These are phyloP conservation scores for Caenorhabditis afra DNA, from an alignment of 2,888 invertebrate species.

Conservation along the genomic window DNA sequence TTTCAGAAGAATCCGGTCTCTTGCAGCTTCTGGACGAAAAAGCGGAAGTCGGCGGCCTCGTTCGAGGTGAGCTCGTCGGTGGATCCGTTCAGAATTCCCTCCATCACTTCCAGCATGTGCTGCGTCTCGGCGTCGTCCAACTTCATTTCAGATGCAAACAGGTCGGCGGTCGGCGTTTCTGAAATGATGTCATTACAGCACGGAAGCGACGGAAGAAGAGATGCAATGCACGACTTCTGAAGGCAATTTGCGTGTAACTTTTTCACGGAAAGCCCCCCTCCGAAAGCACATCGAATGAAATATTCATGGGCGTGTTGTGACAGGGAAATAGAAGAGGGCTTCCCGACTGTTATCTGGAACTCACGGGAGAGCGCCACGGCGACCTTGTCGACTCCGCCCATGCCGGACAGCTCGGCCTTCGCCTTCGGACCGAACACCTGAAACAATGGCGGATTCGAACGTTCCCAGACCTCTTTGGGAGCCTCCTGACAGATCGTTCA, in stretches of 20 bases:
- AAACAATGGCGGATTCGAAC: conserved; percentile 83
- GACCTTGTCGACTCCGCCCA: conserved; percentile 95
- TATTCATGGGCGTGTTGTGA: conserved; percentile 28
- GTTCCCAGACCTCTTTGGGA: not conserved
- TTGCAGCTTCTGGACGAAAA: conserved; percentile 79
- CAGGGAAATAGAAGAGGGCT: conserved; percentile 2
- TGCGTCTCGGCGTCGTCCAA: conserved; percentile 70
- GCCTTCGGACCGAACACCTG: conserved; percentile 93
- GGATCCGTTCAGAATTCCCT: conserved; percentile 73
- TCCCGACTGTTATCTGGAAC: conserved; percentile 19
- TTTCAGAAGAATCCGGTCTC: conserved; percentile 79
- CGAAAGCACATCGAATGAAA: conserved; percentile 32
- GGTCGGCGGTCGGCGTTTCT: conserved; percentile 78
- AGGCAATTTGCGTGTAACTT: conserved; percentile 41
- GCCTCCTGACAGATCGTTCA: conserved; percentile 24
- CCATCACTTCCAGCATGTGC: conserved; percentile 73
- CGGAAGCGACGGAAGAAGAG: not conserved
- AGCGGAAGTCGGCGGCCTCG: conserved; percentile 78
- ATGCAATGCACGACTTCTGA: conserved; percentile 7
- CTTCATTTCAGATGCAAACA: conserved; percentile 75
- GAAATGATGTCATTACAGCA: conserved; percentile 58
- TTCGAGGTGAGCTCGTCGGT: conserved; percentile 74
- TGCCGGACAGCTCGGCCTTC: conserved; percentile 90
- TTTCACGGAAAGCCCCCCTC: conserved; percentile 18
- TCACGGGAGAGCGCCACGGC: conserved; percentile 94